These are phyloP conservation scores for Jaculus jaculus DNA, from an alignment of 2,113 vertebrate genomes.

Conservation along the genomic window DNA sequence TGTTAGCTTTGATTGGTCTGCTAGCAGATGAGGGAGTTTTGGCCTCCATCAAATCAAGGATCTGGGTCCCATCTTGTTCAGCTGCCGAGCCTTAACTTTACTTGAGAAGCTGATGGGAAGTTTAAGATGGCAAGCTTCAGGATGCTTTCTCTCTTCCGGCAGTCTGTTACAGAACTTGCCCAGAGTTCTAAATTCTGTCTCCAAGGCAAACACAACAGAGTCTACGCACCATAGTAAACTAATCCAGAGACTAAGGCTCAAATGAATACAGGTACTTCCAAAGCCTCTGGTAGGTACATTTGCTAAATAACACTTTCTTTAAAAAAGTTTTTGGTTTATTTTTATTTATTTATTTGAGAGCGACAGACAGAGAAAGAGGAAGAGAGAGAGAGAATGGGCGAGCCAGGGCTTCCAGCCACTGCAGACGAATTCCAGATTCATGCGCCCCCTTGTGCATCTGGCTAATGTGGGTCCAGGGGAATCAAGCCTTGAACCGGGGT, in stretches of 20 bases:
- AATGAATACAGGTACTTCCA: background rate
- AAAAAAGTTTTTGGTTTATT: no score
- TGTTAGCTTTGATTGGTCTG: background rate
- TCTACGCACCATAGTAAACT: background rate
- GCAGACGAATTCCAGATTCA: no score
- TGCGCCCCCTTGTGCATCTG: no score
- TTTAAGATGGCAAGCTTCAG: background rate
- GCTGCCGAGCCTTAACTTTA: background rate
- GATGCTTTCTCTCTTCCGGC: background rate
- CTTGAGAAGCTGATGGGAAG: background rate
- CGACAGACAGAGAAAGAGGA: no score
- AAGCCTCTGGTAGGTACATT: slow-evolving; percentile 26
- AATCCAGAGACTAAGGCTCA: background rate
- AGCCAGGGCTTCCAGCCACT: no score
- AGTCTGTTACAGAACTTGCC: slow-evolving; percentile 19
- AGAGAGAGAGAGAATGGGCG: no score
- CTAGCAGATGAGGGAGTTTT: background rate
- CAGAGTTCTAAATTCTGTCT: slow-evolving; percentile 72
- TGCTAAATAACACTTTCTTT: slow-evolving; percentile 17
- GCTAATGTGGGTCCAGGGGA: no score
- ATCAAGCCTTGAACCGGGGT: no score
- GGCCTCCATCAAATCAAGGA: background rate
- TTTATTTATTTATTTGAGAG: no score
- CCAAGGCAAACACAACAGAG: slow-evolving; percentile 61
- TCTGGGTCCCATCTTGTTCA: background rate